phyloP scores from a whole-genome alignment of 1,140 invertebrate species.

The Apis dorsata region DNA sequence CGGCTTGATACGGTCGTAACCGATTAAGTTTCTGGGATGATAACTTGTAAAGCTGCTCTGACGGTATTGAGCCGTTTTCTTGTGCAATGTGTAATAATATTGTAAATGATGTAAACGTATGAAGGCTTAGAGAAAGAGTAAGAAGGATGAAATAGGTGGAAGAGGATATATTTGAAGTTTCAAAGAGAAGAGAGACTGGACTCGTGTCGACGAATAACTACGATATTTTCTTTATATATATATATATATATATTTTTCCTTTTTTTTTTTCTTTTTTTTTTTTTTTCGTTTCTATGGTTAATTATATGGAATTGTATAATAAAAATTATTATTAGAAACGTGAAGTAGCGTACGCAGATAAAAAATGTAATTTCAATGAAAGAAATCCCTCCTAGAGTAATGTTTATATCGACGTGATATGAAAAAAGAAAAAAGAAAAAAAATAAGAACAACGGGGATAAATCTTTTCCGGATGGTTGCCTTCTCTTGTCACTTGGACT shows the following conservation, averaged over 20 bases:
- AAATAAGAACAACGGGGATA: neutral
- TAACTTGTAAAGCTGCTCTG: conserved; percentile 51
- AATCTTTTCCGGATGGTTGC: conserved; percentile 29
- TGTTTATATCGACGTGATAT: conserved; percentile 36
- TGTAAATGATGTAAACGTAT: conserved; percentile 54
- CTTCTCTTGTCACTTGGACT: conserved; percentile 39
- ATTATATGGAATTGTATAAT: conserved; percentile 24
- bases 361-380: conserved; percentile 28
- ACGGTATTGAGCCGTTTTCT: conserved; percentile 51
- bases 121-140: neutral
- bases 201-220: conserved; percentile 43
- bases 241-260: neutral
- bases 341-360: neutral
- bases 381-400: conserved; percentile 41
- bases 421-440: neutral
- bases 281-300: conserved; percentile 15
- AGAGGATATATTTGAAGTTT: conserved; percentile 21
- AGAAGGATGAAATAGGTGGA: neutral
- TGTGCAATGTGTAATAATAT: conserved; percentile 71
- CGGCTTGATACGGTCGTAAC: conserved; percentile 67
- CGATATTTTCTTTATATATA: conserved; percentile 1
- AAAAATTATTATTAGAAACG: conserved; percentile 16
- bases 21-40: conserved; percentile 68
- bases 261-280: neutral
- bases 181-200: conserved; percentile 59